These are phyloP conservation scores for Hypsibius dujardini DNA, from an alignment of 1,140 invertebrate genomes.

Conservation along the genomic window DNA sequence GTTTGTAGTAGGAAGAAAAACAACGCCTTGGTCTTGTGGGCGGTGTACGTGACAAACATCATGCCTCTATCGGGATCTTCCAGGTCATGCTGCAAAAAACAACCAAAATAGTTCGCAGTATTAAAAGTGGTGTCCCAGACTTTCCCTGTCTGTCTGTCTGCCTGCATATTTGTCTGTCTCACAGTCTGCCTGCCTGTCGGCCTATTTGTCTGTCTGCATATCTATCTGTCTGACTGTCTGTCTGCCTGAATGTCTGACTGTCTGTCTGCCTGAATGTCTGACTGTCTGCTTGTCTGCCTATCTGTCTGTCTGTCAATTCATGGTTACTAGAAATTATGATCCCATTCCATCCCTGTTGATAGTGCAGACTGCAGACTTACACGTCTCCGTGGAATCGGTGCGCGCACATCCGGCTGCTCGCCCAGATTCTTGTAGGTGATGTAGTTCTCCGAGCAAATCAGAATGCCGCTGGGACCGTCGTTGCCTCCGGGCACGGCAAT, in stretches of 20 bases:
- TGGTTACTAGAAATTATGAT: constrained; percentile 12
- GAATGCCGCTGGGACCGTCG: constrained; percentile 91
- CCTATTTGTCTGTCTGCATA: no score
- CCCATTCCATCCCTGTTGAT: constrained; percentile 6
- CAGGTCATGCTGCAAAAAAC: constrained; percentile 60
- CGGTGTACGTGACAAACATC: constrained; percentile 97
- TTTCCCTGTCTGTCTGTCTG: no score
- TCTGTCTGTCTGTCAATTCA: no score
- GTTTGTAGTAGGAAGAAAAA: constrained; percentile 48
- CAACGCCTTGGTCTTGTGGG: constrained; percentile 85
- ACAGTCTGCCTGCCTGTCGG: no score
- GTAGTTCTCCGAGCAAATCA: constrained; percentile 99
- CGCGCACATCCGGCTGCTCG: constrained; percentile 95
- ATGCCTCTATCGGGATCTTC: constrained; percentile 97
- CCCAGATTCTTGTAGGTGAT: constrained; percentile 98
- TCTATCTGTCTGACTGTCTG: no score
- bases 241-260: no score
- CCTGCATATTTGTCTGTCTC: no score
- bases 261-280: no score
- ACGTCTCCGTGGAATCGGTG: constrained; percentile 83
- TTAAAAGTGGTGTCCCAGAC: no score
- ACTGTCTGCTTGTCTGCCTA: no score
- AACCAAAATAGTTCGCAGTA: not conserved
- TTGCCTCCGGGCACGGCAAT: constrained; percentile 74
- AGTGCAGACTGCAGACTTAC: constrained; percentile 32